Percentiles rank a stretch among this genome's conserved stretches.
Conservation (phyloP, 2,113 vertebrate species). For the Bufo gargarizans region DNA sequence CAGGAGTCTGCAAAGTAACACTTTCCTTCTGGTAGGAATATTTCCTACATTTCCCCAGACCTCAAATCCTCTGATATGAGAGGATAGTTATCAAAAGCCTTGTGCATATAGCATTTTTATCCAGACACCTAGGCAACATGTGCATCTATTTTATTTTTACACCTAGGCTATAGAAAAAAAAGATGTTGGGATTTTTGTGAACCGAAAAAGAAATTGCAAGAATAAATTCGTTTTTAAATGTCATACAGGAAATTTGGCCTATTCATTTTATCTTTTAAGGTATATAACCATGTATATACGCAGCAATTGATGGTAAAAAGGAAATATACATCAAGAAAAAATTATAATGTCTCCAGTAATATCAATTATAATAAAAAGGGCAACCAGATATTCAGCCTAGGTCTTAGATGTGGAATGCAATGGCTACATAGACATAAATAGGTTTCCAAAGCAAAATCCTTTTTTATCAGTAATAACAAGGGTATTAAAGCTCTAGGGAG, state of each 20-base stretch:
- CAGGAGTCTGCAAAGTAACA: conserved; percentile 48
- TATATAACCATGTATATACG: no score
- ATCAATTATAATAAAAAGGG: background rate
- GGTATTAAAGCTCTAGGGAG: no score
- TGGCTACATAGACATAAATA: background rate
- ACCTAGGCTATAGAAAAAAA: background rate
- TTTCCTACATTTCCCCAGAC: conserved; percentile 33
- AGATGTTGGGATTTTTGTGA: background rate
- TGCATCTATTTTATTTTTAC: conserved; percentile 18
- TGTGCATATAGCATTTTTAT: background rate
- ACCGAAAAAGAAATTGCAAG: background rate
- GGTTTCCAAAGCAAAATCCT: background rate
- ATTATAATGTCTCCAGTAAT: background rate
- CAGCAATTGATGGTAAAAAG: no score
- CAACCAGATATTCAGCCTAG: background rate
- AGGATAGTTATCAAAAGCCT: background rate
- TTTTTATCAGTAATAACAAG: no score
- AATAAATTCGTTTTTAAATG: background rate
- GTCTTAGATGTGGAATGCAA: background rate
- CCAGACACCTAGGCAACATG: background rate
- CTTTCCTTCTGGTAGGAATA: conserved; percentile 46
- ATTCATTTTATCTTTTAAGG: background rate
- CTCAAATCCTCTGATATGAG: background rate
- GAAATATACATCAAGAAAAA: background rate
- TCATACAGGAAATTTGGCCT: background rate